Evolutionary conservation across 2,888 invertebrate species (phyloP).

Genomic region (Acronicta aceris): DNA sequence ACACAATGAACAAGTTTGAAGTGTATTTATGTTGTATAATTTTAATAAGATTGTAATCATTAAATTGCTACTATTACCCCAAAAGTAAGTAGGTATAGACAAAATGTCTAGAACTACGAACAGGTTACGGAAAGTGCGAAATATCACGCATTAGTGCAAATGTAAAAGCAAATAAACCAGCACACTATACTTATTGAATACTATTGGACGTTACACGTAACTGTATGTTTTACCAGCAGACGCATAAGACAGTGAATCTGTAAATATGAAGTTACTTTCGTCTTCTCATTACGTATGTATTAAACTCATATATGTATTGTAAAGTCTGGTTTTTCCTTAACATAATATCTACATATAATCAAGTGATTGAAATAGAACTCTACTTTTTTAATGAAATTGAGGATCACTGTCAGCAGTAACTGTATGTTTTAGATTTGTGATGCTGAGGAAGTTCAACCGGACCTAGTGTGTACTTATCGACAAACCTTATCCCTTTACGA

Average conservation of each 20-base stretch:
- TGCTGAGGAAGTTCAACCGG: no score
- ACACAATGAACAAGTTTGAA: not conserved
- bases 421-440: no score
- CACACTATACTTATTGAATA: slow-evolving; percentile 40
- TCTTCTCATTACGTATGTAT: slow-evolving; percentile 12
- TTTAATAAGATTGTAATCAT: not conserved
- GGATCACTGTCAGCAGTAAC: no score
- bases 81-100: not conserved
- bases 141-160: slow-evolving; percentile 78
- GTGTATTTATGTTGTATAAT: not conserved
- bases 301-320: not conserved
- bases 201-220: slow-evolving; percentile 12
- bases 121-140: slow-evolving; percentile 79
- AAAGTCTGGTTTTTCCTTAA: not conserved
- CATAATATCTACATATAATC: not conserved
- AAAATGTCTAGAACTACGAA: slow-evolving; percentile 42
- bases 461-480: no score
- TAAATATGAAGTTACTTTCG: slow-evolving; percentile 17
- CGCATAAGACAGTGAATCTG: slow-evolving; percentile 11
- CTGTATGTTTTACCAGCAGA: slow-evolving; percentile 5
- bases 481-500: no score
- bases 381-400: no score
- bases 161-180: slow-evolving; percentile 66
- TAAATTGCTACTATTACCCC: no score
- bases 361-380: no score